Evolutionary conservation across 1,140 invertebrate species (phyloP).

Genomic region (Halesus radiatus): DNA sequence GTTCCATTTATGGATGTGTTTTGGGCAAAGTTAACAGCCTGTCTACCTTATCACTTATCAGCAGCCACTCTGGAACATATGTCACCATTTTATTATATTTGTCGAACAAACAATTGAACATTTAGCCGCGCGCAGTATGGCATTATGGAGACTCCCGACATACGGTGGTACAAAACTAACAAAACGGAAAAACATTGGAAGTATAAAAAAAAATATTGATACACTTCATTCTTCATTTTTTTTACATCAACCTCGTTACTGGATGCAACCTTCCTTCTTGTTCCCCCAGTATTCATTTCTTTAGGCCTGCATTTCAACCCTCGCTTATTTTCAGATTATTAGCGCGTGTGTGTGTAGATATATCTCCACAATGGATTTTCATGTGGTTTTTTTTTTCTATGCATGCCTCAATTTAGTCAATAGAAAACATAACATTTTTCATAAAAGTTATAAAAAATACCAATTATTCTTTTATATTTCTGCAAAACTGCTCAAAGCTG

Average conservation of each 20-base stretch:
- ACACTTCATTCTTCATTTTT: background rate
- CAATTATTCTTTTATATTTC: too few relatives aligned
- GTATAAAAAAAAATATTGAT: too few relatives aligned
- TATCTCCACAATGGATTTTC: too few relatives aligned
- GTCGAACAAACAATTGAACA: conserved; percentile 50
- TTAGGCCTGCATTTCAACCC: background rate
- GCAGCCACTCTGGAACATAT: conserved; percentile 55
- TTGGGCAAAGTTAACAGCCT: conserved; percentile 46
- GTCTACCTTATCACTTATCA: conserved; percentile 56
- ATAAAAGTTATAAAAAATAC: too few relatives aligned
- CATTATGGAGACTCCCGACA: background rate
- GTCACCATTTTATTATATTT: conserved; percentile 55
- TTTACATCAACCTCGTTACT: background rate
- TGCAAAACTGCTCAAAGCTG: too few relatives aligned
- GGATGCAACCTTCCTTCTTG: background rate
- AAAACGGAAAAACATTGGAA: too few relatives aligned
- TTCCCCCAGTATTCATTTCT: background rate
- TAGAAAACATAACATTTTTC: too few relatives aligned
- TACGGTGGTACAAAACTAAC: conserved; percentile 4
- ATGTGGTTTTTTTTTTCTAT: too few relatives aligned
- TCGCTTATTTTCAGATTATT: background rate
- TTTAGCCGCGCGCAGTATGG: conserved; percentile 2
- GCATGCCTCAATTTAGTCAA: too few relatives aligned
- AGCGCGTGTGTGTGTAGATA: too few relatives aligned
- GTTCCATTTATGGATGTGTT: conserved; percentile 42